A percentile compares a stretch with the other conserved stretches of the same genome.
These are phyloP conservation scores for Brenthis daphne DNA, from an alignment of 2,888 invertebrate species.

Conservation along the genomic window DNA sequence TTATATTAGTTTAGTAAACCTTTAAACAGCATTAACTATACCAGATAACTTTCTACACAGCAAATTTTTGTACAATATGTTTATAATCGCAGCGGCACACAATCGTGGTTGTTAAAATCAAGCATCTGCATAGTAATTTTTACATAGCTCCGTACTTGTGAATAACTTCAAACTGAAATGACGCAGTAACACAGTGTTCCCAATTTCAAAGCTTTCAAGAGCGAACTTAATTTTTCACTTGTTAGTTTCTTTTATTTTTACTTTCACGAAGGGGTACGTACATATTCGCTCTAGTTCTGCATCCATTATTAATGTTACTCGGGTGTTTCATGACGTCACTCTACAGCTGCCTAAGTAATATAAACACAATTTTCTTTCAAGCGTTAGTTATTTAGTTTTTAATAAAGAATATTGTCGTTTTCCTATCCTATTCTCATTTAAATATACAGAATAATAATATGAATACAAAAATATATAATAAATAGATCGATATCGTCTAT, in stretches of 20 bases:
- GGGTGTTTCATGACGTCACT: background rate
- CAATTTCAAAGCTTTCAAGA: slow-evolving; percentile 28
- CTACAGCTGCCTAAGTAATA: too few species aligned
- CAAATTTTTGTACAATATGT: slow-evolving; percentile 10
- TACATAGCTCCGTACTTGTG: slow-evolving; percentile 31
- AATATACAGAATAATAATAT: too few species aligned
- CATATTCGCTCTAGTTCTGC: background rate
- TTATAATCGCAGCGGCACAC: slow-evolving; percentile 8
- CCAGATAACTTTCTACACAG: background rate
- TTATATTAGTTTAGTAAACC: too few species aligned
- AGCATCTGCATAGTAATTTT: slow-evolving; percentile 34
- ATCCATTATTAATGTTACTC: slow-evolving; percentile 2
- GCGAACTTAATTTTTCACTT: slow-evolving; percentile 35
- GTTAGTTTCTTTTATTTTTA: slow-evolving; percentile 29
- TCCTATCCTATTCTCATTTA: too few species aligned
- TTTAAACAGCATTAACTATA: background rate
- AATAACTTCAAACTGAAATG: slow-evolving; percentile 34
- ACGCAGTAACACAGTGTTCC: slow-evolving; percentile 29
- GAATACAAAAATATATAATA: too few species aligned
- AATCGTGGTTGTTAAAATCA: slow-evolving; percentile 29
- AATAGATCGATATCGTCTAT: too few species aligned
- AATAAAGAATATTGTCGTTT: too few species aligned
- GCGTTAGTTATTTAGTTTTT: too few species aligned
- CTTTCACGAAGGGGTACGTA: slow-evolving; percentile 13
- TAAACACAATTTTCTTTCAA: too few species aligned